Evolutionary conservation across 1,140 invertebrate species (phyloP).

Genomic region (Oryctes rhinoceros): DNA sequence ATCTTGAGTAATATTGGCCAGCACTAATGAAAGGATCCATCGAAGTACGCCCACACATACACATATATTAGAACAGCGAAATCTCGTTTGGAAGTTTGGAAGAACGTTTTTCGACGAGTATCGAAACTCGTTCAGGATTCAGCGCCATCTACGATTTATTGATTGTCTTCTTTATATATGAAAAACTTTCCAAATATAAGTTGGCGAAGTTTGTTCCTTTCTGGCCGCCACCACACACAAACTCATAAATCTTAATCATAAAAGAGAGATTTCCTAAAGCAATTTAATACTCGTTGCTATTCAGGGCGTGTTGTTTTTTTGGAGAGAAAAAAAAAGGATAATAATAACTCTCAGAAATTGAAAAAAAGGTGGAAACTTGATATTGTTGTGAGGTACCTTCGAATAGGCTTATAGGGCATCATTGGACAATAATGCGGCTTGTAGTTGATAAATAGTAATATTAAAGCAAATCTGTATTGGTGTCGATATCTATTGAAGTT

Average conservation of each 20-base stretch:
- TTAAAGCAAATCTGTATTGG: no score
- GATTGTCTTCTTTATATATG: constrained; percentile 16
- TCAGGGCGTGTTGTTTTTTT: not conserved
- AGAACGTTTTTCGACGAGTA: not conserved
- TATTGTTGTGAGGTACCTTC: no score
- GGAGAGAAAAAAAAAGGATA: no score
- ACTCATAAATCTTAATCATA: constrained; percentile 18
- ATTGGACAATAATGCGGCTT: no score
- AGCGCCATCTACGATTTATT: not conserved
- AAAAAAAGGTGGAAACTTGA: no score
- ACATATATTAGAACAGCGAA: not conserved
- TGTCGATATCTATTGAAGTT: no score
- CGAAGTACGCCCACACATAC: no score
- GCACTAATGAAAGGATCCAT: no score
- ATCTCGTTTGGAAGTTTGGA: not conserved
- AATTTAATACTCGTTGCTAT: not conserved
- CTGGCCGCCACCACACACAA: not conserved
- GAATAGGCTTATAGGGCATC: no score
- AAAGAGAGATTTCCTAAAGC: constrained; percentile 3
- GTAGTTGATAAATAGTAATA: no score
- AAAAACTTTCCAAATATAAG: constrained; percentile 27
- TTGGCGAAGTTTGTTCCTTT: constrained; percentile 1
- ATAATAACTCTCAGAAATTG: no score
- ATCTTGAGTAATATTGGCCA: no score
- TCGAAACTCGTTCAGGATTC: not conserved